Evolutionary conservation across 2,888 invertebrate species (phyloP).

Genomic region (Stenurella melanura): DNA sequence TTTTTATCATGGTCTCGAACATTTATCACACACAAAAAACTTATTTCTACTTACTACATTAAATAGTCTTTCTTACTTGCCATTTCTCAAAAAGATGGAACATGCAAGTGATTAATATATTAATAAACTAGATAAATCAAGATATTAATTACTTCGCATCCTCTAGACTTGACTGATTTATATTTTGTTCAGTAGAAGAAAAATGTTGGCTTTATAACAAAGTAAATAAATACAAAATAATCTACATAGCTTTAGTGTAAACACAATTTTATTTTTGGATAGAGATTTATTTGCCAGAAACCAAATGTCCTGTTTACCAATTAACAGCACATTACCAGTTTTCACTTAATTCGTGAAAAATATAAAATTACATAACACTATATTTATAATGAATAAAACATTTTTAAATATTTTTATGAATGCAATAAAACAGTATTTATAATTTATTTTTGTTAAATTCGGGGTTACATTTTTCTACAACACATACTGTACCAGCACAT

Average conservation of each 20-base stretch:
- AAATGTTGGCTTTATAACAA: background rate
- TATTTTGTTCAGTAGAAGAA: background rate
- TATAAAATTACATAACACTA: background rate
- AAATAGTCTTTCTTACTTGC: too few relatives aligned
- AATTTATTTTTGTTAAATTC: too few relatives aligned
- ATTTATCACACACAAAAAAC: too few relatives aligned
- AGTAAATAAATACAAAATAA: background rate
- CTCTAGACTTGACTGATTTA: background rate
- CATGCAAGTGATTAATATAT: background rate
- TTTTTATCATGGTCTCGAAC: too few relatives aligned
- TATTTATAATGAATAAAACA: background rate
- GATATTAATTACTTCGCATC: background rate
- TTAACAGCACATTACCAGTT: background rate
- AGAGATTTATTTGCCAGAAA: background rate
- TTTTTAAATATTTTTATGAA: background rate
- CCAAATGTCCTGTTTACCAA: background rate
- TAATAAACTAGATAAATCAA: background rate
- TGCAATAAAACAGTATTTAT: background rate
- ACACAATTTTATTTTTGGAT: constrained; percentile 1
- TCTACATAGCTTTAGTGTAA: background rate
- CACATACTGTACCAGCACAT: too few relatives aligned
- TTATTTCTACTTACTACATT: too few relatives aligned
- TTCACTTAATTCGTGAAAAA: background rate
- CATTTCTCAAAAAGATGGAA: background rate
- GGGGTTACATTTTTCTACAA: too few relatives aligned